Conservation (phyloP, 2,113 vertebrate genomes). For the Lucifuga dentata region DNA sequence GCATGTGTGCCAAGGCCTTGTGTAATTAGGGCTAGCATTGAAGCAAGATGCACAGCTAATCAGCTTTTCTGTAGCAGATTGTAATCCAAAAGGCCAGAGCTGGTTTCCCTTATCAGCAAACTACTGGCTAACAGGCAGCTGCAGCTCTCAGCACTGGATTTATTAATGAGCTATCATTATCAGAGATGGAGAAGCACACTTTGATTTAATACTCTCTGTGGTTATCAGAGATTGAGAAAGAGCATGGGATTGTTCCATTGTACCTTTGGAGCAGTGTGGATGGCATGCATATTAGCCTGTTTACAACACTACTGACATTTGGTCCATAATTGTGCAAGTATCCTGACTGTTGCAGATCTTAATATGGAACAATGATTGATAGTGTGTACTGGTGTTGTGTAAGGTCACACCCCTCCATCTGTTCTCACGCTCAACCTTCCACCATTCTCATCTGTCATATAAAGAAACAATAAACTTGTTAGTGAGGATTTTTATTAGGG, state of each 20-base stretch:
- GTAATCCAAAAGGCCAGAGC: conserved; percentile 77
- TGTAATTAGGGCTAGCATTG: conserved; percentile 73
- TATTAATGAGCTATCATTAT: conserved; percentile 61
- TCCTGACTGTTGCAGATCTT: background rate
- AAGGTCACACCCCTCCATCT: no score
- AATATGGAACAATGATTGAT: background rate
- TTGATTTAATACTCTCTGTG: conserved; percentile 44
- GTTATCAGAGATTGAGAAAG: conserved; percentile 50
- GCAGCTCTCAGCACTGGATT: conserved; percentile 60
- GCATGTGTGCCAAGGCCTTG: conserved; percentile 50
- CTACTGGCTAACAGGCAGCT: conserved; percentile 51
- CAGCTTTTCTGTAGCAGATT: conserved; percentile 74
- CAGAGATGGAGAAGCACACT: conserved; percentile 40
- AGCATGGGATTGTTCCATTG: conserved; percentile 5
- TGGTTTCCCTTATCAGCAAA: conserved; percentile 73
- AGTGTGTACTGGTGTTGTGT: no score
- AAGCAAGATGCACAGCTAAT: conserved; percentile 70
- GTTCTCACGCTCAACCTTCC: no score
- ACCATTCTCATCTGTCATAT: no score
- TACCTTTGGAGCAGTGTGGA: background rate
- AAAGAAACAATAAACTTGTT: no score
- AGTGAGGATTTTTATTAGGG: no score
- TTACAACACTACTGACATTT: background rate
- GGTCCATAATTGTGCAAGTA: background rate
- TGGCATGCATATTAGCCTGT: conserved; percentile 12